phyloP scores from a whole-genome alignment of 1,140 invertebrate species.

The Neuroterus valhalla region DNA sequence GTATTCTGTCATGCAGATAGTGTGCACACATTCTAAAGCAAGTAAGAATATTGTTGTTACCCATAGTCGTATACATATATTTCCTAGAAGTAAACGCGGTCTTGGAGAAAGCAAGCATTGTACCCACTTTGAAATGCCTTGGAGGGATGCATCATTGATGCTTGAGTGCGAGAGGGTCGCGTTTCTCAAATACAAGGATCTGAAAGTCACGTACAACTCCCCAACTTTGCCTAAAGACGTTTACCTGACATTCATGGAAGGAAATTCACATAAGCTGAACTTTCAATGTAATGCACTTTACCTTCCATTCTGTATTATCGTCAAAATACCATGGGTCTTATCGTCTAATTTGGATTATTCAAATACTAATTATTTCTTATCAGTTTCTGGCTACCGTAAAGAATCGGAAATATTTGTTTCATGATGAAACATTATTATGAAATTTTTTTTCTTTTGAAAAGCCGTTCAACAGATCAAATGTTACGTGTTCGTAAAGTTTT shows the following conservation, averaged over 20 bases:
- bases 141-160: slow-evolving; percentile 26
- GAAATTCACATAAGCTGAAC: slow-evolving; percentile 4
- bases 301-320: neutral
- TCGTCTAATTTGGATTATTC: neutral
- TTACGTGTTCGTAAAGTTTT: too few relatives aligned
- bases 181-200: slow-evolving; percentile 20
- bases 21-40: neutral
- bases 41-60: neutral
- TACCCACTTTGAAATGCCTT: slow-evolving; percentile 21
- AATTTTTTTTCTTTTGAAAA: too few relatives aligned
- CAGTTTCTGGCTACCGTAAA: too few relatives aligned
- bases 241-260: slow-evolving; percentile 5
- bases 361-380: too few relatives aligned
- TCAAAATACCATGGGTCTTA: neutral
- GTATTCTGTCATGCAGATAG: neutral
- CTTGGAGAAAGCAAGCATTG: slow-evolving; percentile 16
- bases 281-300: neutral
- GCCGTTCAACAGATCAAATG: too few relatives aligned
- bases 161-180: slow-evolving; percentile 19
- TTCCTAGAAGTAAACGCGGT: neutral
- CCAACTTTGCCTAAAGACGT: neutral
- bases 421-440: too few relatives aligned
- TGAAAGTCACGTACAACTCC: slow-evolving; percentile 14
- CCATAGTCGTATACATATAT: neutral
- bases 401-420: too few relatives aligned